phyloP scores from a whole-genome alignment of 2,888 invertebrate genomes.

The Plagodis dolabraria region DNA sequence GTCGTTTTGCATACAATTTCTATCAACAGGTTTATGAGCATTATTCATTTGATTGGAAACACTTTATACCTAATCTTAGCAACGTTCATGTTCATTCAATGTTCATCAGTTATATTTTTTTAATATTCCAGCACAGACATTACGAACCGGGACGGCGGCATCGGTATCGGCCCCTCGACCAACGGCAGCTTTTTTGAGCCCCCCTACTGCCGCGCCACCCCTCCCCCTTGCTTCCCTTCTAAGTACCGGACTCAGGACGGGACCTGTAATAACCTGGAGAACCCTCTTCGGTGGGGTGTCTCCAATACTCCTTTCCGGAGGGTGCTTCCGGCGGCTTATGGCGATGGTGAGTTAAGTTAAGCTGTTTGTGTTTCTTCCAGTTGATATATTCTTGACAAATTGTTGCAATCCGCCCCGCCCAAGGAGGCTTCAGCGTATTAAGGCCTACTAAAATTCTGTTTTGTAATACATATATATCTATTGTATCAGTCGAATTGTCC shows the following conservation, averaged over 20 bases:
- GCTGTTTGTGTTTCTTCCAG: too few relatives aligned
- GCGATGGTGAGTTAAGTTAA: conserved; percentile 89
- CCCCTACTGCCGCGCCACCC: conserved; percentile 54
- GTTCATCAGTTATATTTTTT: background rate
- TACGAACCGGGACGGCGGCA: conserved; percentile 51
- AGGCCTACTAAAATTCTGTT: too few relatives aligned
- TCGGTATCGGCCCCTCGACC: conserved; percentile 64
- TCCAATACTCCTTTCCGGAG: conserved; percentile 90
- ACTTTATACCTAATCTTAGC: too few relatives aligned
- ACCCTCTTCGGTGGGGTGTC: conserved; percentile 88
- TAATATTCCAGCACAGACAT: conserved; percentile 51
- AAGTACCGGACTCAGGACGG: conserved; percentile 90
- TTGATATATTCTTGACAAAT: background rate
- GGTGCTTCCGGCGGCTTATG: conserved; percentile 90
- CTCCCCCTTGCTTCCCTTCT: conserved; percentile 66
- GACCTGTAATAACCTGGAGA: conserved; percentile 89
- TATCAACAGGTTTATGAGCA: too few relatives aligned
- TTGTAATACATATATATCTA: too few relatives aligned
- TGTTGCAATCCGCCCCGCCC: too few relatives aligned
- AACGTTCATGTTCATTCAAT: too few relatives aligned
- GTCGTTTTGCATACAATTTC: too few relatives aligned
- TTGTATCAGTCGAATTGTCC: too few relatives aligned
- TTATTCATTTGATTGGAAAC: too few relatives aligned
- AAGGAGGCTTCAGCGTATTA: too few relatives aligned
- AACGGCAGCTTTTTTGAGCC: conserved; percentile 63